Base-by-base conservation (phyloP, 2,113 vertebrate genomes). In the Anguilla japonica region DNA sequence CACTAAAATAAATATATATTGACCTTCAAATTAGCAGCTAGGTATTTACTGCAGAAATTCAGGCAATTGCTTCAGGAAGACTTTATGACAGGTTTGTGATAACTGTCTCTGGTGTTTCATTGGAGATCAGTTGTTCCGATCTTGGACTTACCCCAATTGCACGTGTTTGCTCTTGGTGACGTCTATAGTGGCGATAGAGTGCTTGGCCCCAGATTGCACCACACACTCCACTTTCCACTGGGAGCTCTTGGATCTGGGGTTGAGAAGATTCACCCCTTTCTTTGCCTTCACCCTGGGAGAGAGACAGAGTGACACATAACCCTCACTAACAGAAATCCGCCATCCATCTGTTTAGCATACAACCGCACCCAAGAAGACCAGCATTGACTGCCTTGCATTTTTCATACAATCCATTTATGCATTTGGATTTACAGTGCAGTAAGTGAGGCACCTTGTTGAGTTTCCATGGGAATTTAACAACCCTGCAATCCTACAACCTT, bases 231-330 rank as follows among this genome's bases (percentile, higher is more conserved):
- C 97, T 3, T 96, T 96, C 98, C 98, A 99, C 92, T 98, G 97
- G 84, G 94, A 91, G 5, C 93, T 98, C 93, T 96, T 96, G 0
- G 98, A 97, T 90, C 94, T 96, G 88, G 97, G 98, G 89, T 95
- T 97, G 5, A 98, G 95, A 89, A 99, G 95, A 91, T 98, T 99
- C 90, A 99, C 97, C 0, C 98, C 98, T 81, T 99, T 99, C 95
- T 99, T 99, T 34, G 98, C 98, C 92, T 99, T 99, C 92, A 99
- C 98, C 94, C 98, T 99, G 93, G 0, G 90, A 88, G 88, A n/a
- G 34, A 85, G 20, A 88, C 78, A 84, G n/a, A 83, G 39, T 81
- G 81, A 89, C 0, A 57, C 41, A 81, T 16, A 46, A 18, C 18
- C 18, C 3, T 26, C 60, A 67, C 8, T 67, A 67, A 67, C 60